Evolutionary conservation across 2,113 vertebrate genomes (phyloP).

Genomic region (Gambusia affinis): DNA sequence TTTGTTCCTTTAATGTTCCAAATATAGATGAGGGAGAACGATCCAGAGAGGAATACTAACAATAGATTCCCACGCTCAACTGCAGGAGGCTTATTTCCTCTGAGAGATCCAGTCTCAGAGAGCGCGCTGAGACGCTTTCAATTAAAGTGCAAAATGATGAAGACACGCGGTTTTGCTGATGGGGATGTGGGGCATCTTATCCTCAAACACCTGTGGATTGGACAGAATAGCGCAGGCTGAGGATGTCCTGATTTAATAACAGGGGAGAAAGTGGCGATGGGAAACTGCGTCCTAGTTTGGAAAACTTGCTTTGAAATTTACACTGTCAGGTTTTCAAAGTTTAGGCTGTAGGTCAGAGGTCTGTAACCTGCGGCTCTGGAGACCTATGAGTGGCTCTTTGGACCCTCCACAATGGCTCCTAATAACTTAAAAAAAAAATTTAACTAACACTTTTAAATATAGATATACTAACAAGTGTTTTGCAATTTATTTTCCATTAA

Average conservation of each 20-base stretch:
- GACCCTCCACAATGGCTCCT: too few relatives aligned
- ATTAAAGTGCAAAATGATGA: slow-evolving; percentile 35
- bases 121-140: slow-evolving; percentile 10
- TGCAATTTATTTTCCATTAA: too few relatives aligned
- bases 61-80: slow-evolving; percentile 53
- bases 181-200: slow-evolving; percentile 20
- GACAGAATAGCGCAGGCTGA: slow-evolving; percentile 16
- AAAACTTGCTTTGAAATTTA: slow-evolving; percentile 26
- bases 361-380: too few relatives aligned
- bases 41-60: slow-evolving; percentile 59
- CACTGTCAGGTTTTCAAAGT: slow-evolving; percentile 8
- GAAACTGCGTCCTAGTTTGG: slow-evolving; percentile 56
- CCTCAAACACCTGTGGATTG: neutral
- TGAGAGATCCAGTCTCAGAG: slow-evolving; percentile 41
- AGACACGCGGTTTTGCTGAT: slow-evolving; percentile 19
- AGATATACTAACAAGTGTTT: too few relatives aligned
- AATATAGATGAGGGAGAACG: too few relatives aligned
- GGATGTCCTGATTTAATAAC: slow-evolving; percentile 57
- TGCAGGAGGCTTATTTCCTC: slow-evolving; percentile 54
- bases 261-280: slow-evolving; percentile 41
- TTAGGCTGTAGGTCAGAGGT: too few relatives aligned
- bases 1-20: neutral
- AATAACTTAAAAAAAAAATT: too few relatives aligned
- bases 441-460: too few relatives aligned
- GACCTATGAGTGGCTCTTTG: too few relatives aligned